These are phyloP conservation scores for Sinella curviseta DNA, from an alignment of 1,140 invertebrate genomes.

Conservation along the genomic window DNA sequence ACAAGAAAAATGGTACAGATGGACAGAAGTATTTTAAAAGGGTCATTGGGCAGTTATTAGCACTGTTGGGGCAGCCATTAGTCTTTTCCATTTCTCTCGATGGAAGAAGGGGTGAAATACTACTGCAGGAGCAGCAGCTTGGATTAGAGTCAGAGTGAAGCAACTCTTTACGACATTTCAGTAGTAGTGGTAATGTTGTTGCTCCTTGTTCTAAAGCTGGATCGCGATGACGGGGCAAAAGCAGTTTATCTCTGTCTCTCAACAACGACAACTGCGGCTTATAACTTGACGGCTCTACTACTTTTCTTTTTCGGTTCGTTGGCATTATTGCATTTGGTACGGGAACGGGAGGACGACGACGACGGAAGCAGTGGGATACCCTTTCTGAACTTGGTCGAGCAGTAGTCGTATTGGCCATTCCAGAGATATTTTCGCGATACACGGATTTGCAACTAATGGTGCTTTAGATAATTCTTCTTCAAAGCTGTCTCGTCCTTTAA, in stretches of 20 bases:
- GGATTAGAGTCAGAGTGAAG: no score
- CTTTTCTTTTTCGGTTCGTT: background rate
- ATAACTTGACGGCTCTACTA: background rate
- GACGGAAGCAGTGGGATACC: no score
- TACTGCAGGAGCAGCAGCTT: no score
- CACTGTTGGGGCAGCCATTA: background rate
- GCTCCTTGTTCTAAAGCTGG: background rate
- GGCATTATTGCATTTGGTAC: background rate
- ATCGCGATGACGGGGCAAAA: background rate
- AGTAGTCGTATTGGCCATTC: no score
- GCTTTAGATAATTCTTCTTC: no score
- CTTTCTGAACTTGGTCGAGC: no score
- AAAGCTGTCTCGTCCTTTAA: no score
- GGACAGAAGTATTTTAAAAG: background rate
- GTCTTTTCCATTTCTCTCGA: background rate
- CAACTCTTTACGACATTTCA: no score
- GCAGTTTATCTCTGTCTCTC: conserved; percentile 21
- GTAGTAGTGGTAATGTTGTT: background rate
- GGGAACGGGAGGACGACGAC: background rate
- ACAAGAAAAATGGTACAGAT: background rate
- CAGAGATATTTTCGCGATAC: no score
- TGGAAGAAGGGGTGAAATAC: background rate
- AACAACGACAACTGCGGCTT: background rate
- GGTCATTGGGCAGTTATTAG: conserved; percentile 10
- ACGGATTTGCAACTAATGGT: no score